phyloP scores from a whole-genome alignment of 1,140 invertebrate species.

The Listronotus oregonensis region DNA sequence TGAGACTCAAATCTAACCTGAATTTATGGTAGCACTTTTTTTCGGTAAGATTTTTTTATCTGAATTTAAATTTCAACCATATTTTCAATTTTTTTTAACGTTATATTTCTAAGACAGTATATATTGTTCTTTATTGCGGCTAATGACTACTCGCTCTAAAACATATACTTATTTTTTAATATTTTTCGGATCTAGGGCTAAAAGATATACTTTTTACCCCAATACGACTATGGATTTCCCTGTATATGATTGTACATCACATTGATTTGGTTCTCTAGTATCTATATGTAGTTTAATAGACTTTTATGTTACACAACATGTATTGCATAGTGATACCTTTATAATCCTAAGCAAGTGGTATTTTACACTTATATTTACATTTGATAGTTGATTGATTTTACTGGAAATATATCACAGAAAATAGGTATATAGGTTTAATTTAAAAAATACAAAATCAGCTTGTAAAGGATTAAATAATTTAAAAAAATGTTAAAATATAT shows the following conservation, averaged over 20 bases:
- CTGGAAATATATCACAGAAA: constrained; percentile 23
- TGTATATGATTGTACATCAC: constrained; percentile 37
- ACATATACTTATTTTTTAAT: not conserved
- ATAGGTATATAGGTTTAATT: not conserved
- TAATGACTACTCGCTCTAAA: no score
- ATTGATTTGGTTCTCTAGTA: constrained; percentile 30
- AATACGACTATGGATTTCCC: constrained; percentile 23
- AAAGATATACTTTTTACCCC: not conserved
- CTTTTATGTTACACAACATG: constrained; percentile 33
- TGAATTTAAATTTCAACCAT: no score
- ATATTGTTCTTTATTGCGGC: no score
- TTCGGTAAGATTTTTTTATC: no score
- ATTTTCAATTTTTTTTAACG: no score
- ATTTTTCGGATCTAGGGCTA: not conserved
- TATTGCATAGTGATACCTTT: constrained; percentile 16
- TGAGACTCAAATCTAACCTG: no score
- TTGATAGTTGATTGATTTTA: constrained; percentile 12
- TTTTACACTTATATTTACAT: not conserved
- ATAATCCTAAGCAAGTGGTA: not conserved
- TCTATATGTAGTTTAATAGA: constrained; percentile 16
- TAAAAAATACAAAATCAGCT: no score
- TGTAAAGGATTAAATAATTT: no score
- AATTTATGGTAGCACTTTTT: no score
- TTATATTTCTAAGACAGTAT: no score
- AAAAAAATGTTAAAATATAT: no score